phyloP scores from a whole-genome alignment of 2,888 invertebrate species.

The Ochropleura leucogaster region DNA sequence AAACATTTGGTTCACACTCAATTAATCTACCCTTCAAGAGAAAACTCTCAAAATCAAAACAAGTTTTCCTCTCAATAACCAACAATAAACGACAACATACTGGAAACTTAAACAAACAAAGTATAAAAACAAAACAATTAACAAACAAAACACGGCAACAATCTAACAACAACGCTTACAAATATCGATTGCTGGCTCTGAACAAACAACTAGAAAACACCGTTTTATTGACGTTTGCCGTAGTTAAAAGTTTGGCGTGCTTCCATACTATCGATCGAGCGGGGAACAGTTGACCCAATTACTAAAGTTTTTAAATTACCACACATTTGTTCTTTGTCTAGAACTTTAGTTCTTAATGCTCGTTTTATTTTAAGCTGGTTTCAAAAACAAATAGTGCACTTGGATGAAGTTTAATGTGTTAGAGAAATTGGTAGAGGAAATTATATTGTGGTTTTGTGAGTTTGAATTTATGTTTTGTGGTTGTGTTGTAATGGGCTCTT shows the following conservation, averaged over 20 bases:
- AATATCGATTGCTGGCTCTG: slow-evolving; percentile 77
- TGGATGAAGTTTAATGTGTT: slow-evolving; percentile 41
- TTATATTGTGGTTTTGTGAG: slow-evolving; percentile 9
- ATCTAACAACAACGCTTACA: slow-evolving; percentile 64
- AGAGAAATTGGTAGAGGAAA: slow-evolving; percentile 21
- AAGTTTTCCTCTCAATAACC: neutral
- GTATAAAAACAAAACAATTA: slow-evolving; percentile 41
- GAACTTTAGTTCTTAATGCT: slow-evolving; percentile 57
- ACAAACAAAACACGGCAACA: slow-evolving; percentile 41
- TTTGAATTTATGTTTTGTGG: slow-evolving; percentile 6
- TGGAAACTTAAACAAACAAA: slow-evolving; percentile 24
- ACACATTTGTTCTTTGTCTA: slow-evolving; percentile 68
- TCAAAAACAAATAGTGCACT: slow-evolving; percentile 56
- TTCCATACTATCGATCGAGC: slow-evolving; percentile 76
- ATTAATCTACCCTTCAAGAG: neutral
- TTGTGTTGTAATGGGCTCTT: neutral
- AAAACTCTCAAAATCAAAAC: neutral
- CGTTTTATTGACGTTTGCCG: slow-evolving; percentile 80
- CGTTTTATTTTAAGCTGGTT: slow-evolving; percentile 48
- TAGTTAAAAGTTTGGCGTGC: slow-evolving; percentile 79
- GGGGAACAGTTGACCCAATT: slow-evolving; percentile 86
- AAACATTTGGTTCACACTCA: neutral
- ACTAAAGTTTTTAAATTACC: slow-evolving; percentile 83
- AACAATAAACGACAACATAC: slow-evolving; percentile 16
- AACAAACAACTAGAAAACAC: slow-evolving; percentile 76